A percentile compares a stretch with the other conserved stretches of the same genome.
These are phyloP conservation scores for Hepsetus odoe DNA, from an alignment of 2,113 vertebrate genomes.

Conservation along the genomic window DNA sequence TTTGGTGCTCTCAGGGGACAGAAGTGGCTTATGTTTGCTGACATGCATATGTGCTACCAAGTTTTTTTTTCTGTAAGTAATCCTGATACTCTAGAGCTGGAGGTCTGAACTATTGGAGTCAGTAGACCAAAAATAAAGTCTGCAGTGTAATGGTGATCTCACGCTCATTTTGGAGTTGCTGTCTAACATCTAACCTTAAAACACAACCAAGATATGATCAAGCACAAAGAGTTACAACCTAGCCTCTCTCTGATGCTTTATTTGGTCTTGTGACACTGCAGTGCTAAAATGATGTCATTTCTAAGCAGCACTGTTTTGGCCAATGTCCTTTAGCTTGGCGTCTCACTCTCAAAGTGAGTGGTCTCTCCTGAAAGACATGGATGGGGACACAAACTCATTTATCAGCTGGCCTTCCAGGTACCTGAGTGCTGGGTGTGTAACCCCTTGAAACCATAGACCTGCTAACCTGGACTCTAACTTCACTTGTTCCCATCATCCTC, in stretches of 20 bases:
- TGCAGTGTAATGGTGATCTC: too few relatives aligned
- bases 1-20: too few relatives aligned
- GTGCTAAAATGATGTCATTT: neutral
- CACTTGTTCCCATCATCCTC: neutral
- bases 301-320: conserved; percentile 29
- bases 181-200: too few relatives aligned
- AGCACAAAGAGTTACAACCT: too few relatives aligned
- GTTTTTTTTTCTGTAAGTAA: too few relatives aligned
- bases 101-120: too few relatives aligned
- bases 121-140: too few relatives aligned
- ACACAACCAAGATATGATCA: too few relatives aligned
- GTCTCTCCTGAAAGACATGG: conserved; percentile 89
- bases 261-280: neutral
- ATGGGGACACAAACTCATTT: conserved; percentile 83
- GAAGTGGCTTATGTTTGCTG: too few relatives aligned
- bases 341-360: conserved; percentile 76
- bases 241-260: neutral
- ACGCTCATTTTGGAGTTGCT: too few relatives aligned
- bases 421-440: conserved; percentile 36
- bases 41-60: too few relatives aligned
- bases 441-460: conserved; percentile 18
- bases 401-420: conserved; percentile 93
- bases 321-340: conserved; percentile 62
- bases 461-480: conserved; percentile 35
- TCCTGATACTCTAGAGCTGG: too few relatives aligned